Conservation (phyloP, 2,113 vertebrate genomes). For the Campylomormyrus numenius region DNA sequence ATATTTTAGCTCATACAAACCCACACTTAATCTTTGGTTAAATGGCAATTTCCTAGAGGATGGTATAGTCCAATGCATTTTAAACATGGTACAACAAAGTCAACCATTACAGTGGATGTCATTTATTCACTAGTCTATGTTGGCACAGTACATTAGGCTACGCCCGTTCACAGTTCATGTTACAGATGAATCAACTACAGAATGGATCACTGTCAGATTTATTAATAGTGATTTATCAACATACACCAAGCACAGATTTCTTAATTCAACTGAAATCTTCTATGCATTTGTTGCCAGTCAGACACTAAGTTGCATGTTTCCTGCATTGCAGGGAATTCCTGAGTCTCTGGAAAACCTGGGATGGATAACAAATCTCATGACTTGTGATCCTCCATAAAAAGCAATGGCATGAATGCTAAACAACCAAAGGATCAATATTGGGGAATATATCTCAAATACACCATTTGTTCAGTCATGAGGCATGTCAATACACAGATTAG, state of each 20-base stretch:
- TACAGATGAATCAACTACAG: neutral
- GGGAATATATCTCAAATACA: slow-evolving; percentile 95
- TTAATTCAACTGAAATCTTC: neutral
- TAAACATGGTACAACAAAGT: neutral
- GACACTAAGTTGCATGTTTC: neutral
- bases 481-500: slow-evolving; percentile 96
- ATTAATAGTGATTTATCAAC: neutral
- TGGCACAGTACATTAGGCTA: slow-evolving; percentile 23
- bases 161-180: neutral
- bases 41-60: neutral
- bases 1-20: neutral
- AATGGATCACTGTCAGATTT: neutral
- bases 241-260: neutral
- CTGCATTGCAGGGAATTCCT: slow-evolving; percentile 35
- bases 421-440: slow-evolving; percentile 81
- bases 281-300: neutral
- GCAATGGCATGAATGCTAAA: slow-evolving; percentile 86
- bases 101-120: neutral
- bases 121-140: slow-evolving; percentile 56
- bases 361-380: slow-evolving; percentile 68
- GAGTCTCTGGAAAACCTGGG: slow-evolving; percentile 60
- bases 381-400: slow-evolving; percentile 75
- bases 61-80: neutral
- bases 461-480: slow-evolving; percentile 96
- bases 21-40: neutral